A percentile compares a stretch with the other conserved stretches of the same genome.
Evolutionary conservation across 2,888 invertebrate species (phyloP).

Genomic region (Odontothrips loti): DNA sequence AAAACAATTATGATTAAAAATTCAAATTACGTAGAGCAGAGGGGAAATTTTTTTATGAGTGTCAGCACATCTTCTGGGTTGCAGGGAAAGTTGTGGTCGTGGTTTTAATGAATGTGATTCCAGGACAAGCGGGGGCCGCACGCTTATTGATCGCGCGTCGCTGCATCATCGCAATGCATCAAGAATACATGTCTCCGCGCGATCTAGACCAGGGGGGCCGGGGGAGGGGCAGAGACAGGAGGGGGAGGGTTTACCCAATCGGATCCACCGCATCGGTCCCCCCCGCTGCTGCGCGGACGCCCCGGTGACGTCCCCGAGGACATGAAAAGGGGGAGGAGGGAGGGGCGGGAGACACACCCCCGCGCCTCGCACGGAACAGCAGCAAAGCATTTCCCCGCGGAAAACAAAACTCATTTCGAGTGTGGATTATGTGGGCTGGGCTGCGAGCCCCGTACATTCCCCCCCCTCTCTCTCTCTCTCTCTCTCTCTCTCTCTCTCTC

Average conservation of each 20-base stretch:
- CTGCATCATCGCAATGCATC: conserved; percentile 8
- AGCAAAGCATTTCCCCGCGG: background rate
- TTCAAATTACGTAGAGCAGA: no score
- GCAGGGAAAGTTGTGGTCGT: background rate
- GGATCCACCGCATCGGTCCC: no score
- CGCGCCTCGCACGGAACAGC: background rate
- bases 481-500: background rate
- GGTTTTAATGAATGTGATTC: background rate
- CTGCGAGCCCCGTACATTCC: background rate
- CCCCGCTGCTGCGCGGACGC: no score
- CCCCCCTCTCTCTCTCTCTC: background rate
- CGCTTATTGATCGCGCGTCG: background rate
- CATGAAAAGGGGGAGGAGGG: no score
- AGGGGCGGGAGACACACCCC: background rate
- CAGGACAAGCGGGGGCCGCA: no score
- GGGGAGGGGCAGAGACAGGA: background rate
- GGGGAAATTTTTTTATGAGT: no score
- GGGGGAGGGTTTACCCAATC: background rate
- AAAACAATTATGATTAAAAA: no score
- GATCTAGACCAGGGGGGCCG: background rate
- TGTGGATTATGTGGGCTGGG: no score
- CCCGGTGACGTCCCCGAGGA: no score
- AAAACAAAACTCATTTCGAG: no score
- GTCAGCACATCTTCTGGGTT: no score
- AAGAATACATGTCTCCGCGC: conserved; percentile 15